Evolutionary conservation across 2,888 invertebrate species (phyloP).

Genomic region (Osedax fenrisi): DNA sequence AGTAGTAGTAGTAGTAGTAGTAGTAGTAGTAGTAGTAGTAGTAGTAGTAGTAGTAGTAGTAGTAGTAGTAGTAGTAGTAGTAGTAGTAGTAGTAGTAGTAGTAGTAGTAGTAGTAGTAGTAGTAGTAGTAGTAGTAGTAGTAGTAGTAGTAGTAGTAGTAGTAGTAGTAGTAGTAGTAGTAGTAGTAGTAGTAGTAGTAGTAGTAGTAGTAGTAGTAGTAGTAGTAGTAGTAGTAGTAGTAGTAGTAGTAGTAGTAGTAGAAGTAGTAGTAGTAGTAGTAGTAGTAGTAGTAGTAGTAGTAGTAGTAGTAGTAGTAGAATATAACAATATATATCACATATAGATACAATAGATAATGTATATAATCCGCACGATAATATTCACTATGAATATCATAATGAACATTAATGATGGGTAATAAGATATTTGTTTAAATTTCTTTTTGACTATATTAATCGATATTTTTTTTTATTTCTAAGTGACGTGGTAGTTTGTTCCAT

Average conservation of each 20-base stretch:
- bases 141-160: neutral
- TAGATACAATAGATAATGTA: too few species aligned
- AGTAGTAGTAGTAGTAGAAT: too few species aligned
- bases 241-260: neutral
- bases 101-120: neutral
- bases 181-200: neutral
- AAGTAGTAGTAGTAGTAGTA: neutral
- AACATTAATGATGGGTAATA: too few species aligned
- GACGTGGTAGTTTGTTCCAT: too few species aligned
- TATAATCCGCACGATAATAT: too few species aligned
- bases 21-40: neutral
- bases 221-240: neutral
- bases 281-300: neutral
- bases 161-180: neutral
- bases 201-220: neutral
- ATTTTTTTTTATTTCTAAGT: too few species aligned
- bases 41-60: neutral
- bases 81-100: neutral
- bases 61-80: neutral
- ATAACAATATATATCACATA: too few species aligned
- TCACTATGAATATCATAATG: too few species aligned
- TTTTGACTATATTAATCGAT: too few species aligned
- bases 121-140: neutral
- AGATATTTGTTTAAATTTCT: too few species aligned
- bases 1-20: neutral